Percentiles rank a stretch among this genome's conserved stretches.
Evolutionary conservation across 2,797 vertebrate species (phyloP).

Genomic region (Crenuchus spilurus): DNA sequence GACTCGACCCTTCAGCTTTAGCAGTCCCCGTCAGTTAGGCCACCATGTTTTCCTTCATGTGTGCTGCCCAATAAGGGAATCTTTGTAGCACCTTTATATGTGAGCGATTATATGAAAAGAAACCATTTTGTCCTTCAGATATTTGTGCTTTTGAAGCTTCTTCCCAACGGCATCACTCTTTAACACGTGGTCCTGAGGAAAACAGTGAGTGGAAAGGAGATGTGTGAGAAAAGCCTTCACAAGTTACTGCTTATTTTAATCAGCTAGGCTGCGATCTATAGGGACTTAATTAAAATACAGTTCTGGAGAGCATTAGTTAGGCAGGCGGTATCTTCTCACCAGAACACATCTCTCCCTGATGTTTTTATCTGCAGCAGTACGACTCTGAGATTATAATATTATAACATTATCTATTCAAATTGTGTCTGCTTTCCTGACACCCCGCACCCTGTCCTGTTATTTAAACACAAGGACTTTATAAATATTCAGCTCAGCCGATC

Average conservation of each 20-base stretch:
- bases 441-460: slow-evolving; percentile 29
- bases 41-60: slow-evolving; percentile 26
- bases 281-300: slow-evolving; percentile 81
- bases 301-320: slow-evolving; percentile 69
- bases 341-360: slow-evolving; percentile 55
- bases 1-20: slow-evolving; percentile 56
- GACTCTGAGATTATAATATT: slow-evolving; percentile 52
- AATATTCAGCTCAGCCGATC: slow-evolving; percentile 39
- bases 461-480: slow-evolving; percentile 38
- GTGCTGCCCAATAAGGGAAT: slow-evolving; percentile 39
- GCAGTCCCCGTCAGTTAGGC: slow-evolving; percentile 7
- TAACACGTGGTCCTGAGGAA: slow-evolving; percentile 40
- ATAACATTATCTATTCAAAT: slow-evolving; percentile 54
- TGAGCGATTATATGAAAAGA: slow-evolving; percentile 48
- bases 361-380: slow-evolving; percentile 58
- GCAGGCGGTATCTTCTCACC: slow-evolving; percentile 61
- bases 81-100: slow-evolving; percentile 47
- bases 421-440: slow-evolving; percentile 44
- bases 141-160: slow-evolving; percentile 46
- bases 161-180: slow-evolving; percentile 42
- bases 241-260: slow-evolving; percentile 78
- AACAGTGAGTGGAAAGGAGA: slow-evolving; percentile 23
- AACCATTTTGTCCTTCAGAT: slow-evolving; percentile 25
- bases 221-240: slow-evolving; percentile 48
- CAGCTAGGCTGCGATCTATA: slow-evolving; percentile 72